phyloP scores from a whole-genome alignment of 1,140 invertebrate species.

The Euura saliciscinereae region DNA sequence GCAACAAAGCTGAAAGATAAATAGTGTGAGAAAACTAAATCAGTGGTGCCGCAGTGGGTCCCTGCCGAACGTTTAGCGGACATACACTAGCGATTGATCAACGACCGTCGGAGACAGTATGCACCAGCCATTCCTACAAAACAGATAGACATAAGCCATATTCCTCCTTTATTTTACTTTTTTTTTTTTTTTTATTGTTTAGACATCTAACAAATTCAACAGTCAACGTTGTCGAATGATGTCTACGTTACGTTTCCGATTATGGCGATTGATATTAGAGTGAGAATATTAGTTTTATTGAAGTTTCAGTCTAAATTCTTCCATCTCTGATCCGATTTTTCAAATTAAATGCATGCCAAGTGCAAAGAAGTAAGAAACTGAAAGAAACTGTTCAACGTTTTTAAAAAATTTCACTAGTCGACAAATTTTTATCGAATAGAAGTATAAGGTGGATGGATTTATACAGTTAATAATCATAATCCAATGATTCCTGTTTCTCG shows the following conservation, averaged over 20 bases:
- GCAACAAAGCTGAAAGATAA: constrained; percentile 3
- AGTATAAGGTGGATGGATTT: no score
- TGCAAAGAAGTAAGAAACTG: neutral
- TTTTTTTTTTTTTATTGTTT: no score
- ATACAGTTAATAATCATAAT: no score
- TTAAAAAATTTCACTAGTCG: no score
- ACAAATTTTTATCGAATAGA: no score
- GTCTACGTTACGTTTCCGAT: no score
- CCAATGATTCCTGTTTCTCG: no score
- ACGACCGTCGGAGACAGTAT: constrained; percentile 8
- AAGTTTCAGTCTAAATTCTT: no score
- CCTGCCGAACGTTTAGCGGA: constrained; percentile 5
- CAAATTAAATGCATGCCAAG: neutral
- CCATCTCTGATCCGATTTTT: neutral
- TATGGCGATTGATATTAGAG: no score
- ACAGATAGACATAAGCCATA: constrained; percentile 13
- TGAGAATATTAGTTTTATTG: no score
- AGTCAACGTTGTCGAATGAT: no score
- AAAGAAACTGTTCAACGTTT: neutral
- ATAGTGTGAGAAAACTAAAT: constrained; percentile 2
- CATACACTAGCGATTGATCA: constrained; percentile 12
- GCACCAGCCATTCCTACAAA: constrained; percentile 12
- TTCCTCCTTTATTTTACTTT: neutral
- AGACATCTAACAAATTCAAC: no score
- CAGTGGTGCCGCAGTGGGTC: constrained; percentile 11